Evolutionary conservation across 2,888 invertebrate species (phyloP).

Genomic region (Barypeithes pellucidus): DNA sequence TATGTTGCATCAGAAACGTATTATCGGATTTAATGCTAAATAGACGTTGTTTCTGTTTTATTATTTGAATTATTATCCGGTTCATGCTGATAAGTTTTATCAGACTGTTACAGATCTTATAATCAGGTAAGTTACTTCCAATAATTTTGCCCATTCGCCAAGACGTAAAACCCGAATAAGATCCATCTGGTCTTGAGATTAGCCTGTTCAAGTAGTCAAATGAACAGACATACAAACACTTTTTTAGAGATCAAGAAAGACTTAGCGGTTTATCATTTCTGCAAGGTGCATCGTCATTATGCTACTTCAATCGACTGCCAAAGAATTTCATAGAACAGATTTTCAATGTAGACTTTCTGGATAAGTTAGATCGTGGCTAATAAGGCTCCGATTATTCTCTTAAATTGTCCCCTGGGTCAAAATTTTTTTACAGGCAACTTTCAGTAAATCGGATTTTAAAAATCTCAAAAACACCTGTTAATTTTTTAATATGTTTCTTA

Average conservation of each 20-base stretch:
- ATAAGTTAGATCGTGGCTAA: constrained; percentile 75
- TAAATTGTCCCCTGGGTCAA: too few relatives aligned
- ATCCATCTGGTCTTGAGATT: too few relatives aligned
- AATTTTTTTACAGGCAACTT: too few relatives aligned
- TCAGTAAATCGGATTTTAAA: too few relatives aligned
- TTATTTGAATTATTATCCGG: constrained; percentile 72
- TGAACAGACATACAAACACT: background rate
- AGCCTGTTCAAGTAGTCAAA: background rate
- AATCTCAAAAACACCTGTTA: too few relatives aligned
- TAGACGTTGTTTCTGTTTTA: constrained; percentile 72
- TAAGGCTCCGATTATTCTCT: too few relatives aligned
- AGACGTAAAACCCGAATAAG: too few relatives aligned
- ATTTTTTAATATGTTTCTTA: too few relatives aligned
- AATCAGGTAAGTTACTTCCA: constrained; percentile 67
- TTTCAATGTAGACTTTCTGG: constrained; percentile 76
- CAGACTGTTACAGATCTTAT: constrained; percentile 68
- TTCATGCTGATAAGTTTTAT: constrained; percentile 67
- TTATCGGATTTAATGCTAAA: constrained; percentile 73
- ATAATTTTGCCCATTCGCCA: too few relatives aligned
- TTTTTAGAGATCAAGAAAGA: constrained; percentile 73
- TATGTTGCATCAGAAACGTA: constrained; percentile 68
- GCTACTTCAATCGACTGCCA: constrained; percentile 73
- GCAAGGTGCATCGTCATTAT: constrained; percentile 73
- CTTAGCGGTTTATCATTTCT: constrained; percentile 73
- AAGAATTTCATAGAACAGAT: constrained; percentile 73